Base-by-base conservation (phyloP, 2,113 vertebrate species). In the Lophius piscatorius region DNA sequence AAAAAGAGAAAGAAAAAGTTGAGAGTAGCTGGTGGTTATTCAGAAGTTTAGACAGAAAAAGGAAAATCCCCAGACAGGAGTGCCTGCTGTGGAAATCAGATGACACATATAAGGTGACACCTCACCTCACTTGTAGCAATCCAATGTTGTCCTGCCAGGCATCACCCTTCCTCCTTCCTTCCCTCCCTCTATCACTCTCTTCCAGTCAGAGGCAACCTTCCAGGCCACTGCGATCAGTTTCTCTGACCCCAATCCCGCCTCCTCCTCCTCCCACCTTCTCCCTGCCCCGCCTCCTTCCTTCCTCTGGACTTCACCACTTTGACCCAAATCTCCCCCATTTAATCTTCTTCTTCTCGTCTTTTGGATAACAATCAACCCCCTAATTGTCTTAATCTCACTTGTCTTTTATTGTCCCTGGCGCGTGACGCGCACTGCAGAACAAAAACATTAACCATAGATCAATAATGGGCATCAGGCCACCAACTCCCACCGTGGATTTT, bases 291-390 rank as follows among this genome's bases (percentile, higher is more conserved):
- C 64, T 23, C 45, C 68, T 16, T 56, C 69, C 57, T 72, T 70
- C 54, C 41, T 46, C 44, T 55, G 66, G 58, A 41, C 82, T 71
- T 74, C 80, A 71, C 76, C 80, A 80, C 84, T 87, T 80, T 89
- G 90, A 90, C 91, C 91, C 86, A 90, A 91, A 90, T 91, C 91
- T 74, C 72, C 38, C n/a, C 47, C 29, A 59, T 88, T 88, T 91
- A 91, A 91, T 91, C 91, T 75, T 48, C 70, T 74, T 50, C 70
- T 78, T 39, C 76, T 78, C 38, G 49, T 82, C 85, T 84, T 83
- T 81, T 76, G 70, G 86, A 85, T 68, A 86, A 86, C 87, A 87
- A 87, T 85, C 84, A 88, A 68, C 78, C 63, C 39, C 62, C 86
- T 91, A 91, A 92, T 90, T 91, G 86, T 86, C 75, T 85, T 89